Evolutionary conservation across 2,888 invertebrate genomes (phyloP), one percentile per base, ranked within the genome.

Genomic region (Drosophila hamatofila): DNA sequence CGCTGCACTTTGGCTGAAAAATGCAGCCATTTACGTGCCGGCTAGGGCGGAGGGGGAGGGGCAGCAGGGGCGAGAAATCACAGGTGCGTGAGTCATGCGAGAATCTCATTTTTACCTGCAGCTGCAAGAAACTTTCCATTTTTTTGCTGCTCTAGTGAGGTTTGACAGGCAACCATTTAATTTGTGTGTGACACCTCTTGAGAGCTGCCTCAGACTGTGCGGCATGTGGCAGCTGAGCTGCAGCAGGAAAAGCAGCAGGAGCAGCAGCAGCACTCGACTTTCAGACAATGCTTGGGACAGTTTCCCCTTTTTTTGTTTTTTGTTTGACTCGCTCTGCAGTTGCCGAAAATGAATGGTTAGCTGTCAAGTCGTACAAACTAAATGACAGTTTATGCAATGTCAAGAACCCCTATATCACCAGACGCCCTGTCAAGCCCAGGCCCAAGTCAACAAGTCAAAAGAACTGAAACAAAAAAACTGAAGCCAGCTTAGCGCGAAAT

Each of bases 311-410:
- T 59, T 55, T 35, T 68, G 42, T 21, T 18, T 6, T 4, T 1
- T 14, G 55, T 60, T 63, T 46, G 63, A 55, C 51, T 54, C 42
- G 67, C 39, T 56, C 37, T 65, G 44, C 61, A 63, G 58, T 61
- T 70, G 69, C 72, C 63, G 59, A 67, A 76, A 87, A 84, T 79
- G 80, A 82, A 88, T 90, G 83, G 83, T 79, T 82, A 75, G 78
- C 84, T 90, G 84, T 86, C 91, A 81, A 79, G 81, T 80, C 76
- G 66, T 77, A 83, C 79, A 79, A 78, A 86, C 83, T 88, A 80
- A 90, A 90, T 83, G 89, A 75, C 86, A 90, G 81, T 87, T 86
- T 83, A 81, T 82, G 80, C 83, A 80, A 78, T 77, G 75, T 78
- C 83, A 84, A 75, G 81, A 74, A 44, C 66, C 68, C 64, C 54